A percentile compares a stretch with the other conserved stretches of the same genome.
These are phyloP conservation scores for Lasioglossum leucozonium DNA, from an alignment of 2,888 invertebrate genomes.

Conservation along the genomic window DNA sequence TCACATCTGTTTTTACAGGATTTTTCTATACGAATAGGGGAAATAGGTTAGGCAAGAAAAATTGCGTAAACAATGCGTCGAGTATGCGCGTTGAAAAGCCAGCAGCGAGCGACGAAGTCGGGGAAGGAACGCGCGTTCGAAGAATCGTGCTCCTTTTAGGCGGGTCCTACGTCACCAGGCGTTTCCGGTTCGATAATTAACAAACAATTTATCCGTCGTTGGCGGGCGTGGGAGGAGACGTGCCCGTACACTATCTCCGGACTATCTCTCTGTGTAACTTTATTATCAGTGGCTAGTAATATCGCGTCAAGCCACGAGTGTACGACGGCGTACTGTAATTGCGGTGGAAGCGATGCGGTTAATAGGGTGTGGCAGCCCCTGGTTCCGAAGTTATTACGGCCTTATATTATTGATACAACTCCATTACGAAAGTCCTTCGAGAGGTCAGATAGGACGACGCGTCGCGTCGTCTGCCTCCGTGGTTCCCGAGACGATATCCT, in stretches of 20 bases:
- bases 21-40: too few species aligned
- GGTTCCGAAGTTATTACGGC: conserved; percentile 70
- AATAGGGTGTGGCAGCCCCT: conserved; percentile 70
- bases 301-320: conserved; percentile 62
- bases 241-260: background rate
- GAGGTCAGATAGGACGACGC: conserved; percentile 28
- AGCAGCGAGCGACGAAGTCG: background rate
- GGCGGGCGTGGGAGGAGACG: background rate
- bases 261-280: conserved; percentile 48
- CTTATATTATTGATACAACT: conserved; percentile 74
- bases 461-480: background rate
- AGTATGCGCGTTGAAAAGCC: background rate
- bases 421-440: conserved; percentile 68
- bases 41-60: too few species aligned
- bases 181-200: conserved; percentile 1
- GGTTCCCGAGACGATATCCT: conserved; percentile 22
- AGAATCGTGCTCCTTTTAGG: background rate
- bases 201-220: conserved; percentile 13
- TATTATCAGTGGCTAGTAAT: conserved; percentile 56
- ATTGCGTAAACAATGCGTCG: too few species aligned
- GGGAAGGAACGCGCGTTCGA: background rate
- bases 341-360: conserved; percentile 64
- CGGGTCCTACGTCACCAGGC: background rate
- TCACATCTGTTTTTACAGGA: too few species aligned
- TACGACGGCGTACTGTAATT: conserved; percentile 65